phyloP scores from a whole-genome alignment of 2,797 vertebrate species.

The Apodemus agrarius region DNA sequence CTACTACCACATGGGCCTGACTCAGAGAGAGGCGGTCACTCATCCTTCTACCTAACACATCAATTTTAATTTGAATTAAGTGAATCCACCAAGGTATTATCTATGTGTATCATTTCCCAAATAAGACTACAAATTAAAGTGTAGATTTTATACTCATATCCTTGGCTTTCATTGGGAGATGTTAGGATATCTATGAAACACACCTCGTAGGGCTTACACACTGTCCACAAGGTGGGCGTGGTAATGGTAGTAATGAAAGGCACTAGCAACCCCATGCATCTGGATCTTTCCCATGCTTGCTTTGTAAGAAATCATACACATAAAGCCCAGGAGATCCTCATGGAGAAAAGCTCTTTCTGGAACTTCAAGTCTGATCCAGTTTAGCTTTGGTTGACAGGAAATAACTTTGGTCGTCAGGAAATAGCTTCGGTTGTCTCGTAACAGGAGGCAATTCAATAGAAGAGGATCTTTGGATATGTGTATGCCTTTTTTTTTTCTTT shows the following conservation, averaged over 20 bases:
- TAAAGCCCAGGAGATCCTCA: neutral
- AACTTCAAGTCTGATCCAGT: neutral
- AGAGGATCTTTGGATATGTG: neutral
- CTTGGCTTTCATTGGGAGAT: constrained; percentile 31
- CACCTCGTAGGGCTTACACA: neutral
- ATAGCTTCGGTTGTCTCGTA: neutral
- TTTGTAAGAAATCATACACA: neutral
- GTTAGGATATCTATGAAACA: neutral
- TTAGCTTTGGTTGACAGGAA: neutral
- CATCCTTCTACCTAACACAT: neutral
- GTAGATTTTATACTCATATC: neutral
- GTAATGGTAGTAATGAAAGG: neutral
- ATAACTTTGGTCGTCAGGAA: neutral
- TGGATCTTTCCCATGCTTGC: neutral
- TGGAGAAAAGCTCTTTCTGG: neutral
- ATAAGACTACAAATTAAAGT: constrained; percentile 21
- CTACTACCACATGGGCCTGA: neutral
- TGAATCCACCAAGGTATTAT: constrained; percentile 4
- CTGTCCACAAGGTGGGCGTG: neutral
- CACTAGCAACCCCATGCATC: neutral
- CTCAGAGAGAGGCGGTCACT: neutral
- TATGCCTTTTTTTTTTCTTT: neutral
- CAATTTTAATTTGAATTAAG: constrained; percentile 46
- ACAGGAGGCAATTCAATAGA: neutral
- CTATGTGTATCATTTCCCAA: constrained; percentile 34